Percentiles rank a stretch among this genome's conserved stretches.
These are phyloP conservation scores for Pollenia amentaria DNA, from an alignment of 2,888 invertebrate species.

Conservation along the genomic window DNA sequence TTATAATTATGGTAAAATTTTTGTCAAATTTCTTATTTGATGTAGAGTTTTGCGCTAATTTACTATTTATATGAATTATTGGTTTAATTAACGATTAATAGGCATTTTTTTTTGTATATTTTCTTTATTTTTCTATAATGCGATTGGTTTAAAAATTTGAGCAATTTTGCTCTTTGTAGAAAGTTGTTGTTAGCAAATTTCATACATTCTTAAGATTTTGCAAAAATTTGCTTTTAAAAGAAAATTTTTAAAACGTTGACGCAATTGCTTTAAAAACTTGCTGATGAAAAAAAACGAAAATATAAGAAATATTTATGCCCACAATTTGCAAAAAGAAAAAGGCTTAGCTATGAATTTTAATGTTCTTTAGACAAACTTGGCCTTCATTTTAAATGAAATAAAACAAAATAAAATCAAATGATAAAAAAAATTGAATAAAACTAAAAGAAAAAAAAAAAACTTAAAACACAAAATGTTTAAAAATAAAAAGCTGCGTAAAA, in stretches of 20 bases:
- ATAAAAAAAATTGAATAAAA: slow-evolving; percentile 39
- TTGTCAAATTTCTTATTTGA: too few species aligned
- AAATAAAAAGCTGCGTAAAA: slow-evolving; percentile 70
- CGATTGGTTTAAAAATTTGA: too few species aligned
- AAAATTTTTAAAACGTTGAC: not conserved
- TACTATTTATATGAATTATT: too few species aligned
- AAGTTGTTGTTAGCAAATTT: too few species aligned
- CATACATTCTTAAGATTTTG: too few species aligned
- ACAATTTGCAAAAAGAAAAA: slow-evolving; percentile 38
- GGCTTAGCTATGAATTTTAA: slow-evolving; percentile 52
- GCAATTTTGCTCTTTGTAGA: too few species aligned
- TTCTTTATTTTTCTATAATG: too few species aligned
- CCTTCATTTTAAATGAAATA: slow-evolving; percentile 64
- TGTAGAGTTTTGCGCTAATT: too few species aligned
- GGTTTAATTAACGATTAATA: too few species aligned
- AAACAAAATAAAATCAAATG: slow-evolving; percentile 33
- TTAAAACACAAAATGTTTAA: slow-evolving; percentile 8
- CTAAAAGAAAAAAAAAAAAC: slow-evolving; percentile 24
- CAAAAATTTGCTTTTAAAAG: too few species aligned
- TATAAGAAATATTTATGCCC: not conserved
- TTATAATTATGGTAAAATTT: too few species aligned
- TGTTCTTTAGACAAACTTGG: slow-evolving; percentile 62
- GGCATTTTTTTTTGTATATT: too few species aligned
- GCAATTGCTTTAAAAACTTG: not conserved
- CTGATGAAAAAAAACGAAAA: slow-evolving; percentile 9